Percentiles rank a stretch among this genome's conserved stretches.
phyloP scores from a whole-genome alignment of 1,140 invertebrate genomes.

The Drosophila suzukii region DNA sequence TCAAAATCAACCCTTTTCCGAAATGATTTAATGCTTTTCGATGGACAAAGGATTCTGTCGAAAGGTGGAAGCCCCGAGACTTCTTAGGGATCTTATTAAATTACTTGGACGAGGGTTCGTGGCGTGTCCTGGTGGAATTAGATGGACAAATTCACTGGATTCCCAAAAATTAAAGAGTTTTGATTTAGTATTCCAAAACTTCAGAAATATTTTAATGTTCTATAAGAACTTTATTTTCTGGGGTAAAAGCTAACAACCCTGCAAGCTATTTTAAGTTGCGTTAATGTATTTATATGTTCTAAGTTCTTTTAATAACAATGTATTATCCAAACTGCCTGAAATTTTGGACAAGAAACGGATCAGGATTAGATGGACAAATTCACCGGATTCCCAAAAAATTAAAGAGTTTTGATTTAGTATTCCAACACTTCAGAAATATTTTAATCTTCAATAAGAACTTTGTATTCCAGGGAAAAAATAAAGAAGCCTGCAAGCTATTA shows the following conservation, averaged over 20 bases:
- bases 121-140: constrained; percentile 2
- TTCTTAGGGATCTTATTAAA: constrained; percentile 2
- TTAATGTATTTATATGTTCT: no score
- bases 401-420: neutral
- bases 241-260: no score
- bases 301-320: no score
- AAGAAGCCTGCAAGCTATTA: no score
- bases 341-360: no score
- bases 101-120: constrained; percentile 5
- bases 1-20: constrained; percentile 35
- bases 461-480: no score
- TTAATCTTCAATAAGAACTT: no score
- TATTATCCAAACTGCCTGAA: no score
- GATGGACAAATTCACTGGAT: constrained; percentile 6
- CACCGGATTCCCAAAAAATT: neutral
- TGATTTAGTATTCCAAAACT: neutral
- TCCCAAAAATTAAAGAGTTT: neutral
- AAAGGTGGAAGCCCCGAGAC: neutral
- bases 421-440: no score
- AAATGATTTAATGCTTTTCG: constrained; percentile 59
- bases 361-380: constrained; percentile 11
- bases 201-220: no score
- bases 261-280: no score
- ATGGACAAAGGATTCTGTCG: constrained; percentile 26
- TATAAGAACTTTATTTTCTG: no score